Conservation (phyloP, 2,797 vertebrate genomes). For the Gadopsis bispinosus region DNA sequence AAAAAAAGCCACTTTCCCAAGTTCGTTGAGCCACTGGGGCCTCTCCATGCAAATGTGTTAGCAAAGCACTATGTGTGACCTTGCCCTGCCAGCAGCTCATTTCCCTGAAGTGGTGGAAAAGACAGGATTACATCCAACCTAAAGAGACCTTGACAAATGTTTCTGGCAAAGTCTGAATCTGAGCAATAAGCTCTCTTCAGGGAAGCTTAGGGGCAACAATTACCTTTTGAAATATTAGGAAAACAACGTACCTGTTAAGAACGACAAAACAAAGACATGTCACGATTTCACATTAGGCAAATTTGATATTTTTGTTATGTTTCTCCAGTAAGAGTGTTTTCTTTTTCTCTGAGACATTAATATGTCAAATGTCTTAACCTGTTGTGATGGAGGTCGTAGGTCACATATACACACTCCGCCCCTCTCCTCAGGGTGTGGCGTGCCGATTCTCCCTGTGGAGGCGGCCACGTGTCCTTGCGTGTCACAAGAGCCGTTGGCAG, state of each 20-base stretch:
- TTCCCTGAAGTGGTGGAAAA: slow-evolving; percentile 75
- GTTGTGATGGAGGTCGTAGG: slow-evolving; percentile 60
- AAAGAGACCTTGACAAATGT: slow-evolving; percentile 64
- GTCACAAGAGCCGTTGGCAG: slow-evolving; percentile 80
- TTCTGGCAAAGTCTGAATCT: slow-evolving; percentile 43
- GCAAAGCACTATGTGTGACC: slow-evolving; percentile 72
- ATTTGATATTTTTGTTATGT: neutral
- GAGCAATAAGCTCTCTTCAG: slow-evolving; percentile 39
- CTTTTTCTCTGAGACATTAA: neutral
- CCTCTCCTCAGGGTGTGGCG: slow-evolving; percentile 56
- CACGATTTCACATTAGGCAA: neutral
- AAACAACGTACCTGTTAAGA: neutral
- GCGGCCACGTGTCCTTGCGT: slow-evolving; percentile 73
- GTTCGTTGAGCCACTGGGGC: slow-evolving; percentile 47
- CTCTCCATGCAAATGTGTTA: slow-evolving; percentile 77
- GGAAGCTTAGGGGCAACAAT: slow-evolving; percentile 2
- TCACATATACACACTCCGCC: slow-evolving; percentile 47
- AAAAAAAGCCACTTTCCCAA: slow-evolving; percentile 42
- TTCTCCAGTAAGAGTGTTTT: neutral
- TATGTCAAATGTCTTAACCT: slow-evolving; percentile 39
- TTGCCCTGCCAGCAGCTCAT: slow-evolving; percentile 77
- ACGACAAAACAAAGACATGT: neutral
- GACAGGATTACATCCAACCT: slow-evolving; percentile 64
- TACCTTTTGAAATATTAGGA: slow-evolving; percentile 2
- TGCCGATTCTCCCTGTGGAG: slow-evolving; percentile 68